A percentile compares a stretch with the other conserved stretches of the same genome.
Evolutionary conservation across 2,797 vertebrate species (phyloP).

Genomic region (Phataginus tetradactyla): DNA sequence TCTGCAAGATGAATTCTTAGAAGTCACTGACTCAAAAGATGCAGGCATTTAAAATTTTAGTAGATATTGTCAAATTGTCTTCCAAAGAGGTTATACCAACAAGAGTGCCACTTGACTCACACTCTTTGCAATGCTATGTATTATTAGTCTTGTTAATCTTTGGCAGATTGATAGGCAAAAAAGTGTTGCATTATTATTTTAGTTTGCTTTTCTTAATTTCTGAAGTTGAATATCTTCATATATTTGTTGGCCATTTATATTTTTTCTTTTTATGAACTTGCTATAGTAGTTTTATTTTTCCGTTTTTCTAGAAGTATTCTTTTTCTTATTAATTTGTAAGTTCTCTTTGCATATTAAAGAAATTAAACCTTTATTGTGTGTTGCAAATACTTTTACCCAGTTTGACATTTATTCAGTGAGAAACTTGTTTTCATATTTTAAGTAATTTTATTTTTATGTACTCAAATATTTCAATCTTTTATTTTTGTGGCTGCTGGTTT

Average conservation of each 20-base stretch:
- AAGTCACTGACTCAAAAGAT: neutral
- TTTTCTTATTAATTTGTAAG: conserved; percentile 11
- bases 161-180: neutral
- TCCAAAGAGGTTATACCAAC: neutral
- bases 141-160: neutral
- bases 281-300: neutral
- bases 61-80: neutral
- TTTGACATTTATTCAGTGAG: conserved; percentile 23
- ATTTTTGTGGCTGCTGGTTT: conserved; percentile 25
- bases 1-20: conserved; percentile 6
- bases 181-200: neutral
- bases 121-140: neutral
- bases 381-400: conserved; percentile 5
- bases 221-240: neutral
- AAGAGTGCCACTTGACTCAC: neutral
- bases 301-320: neutral
- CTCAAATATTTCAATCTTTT: conserved; percentile 22
- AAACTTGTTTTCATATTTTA: neutral
- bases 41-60: neutral
- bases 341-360: neutral
- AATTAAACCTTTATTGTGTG: neutral
- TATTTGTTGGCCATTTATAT: neutral
- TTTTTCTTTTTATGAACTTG: conserved; percentile 23
- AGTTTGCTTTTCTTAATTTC: neutral
- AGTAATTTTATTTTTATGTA: conserved; percentile 29